Evolutionary conservation across 1,140 invertebrate species (phyloP).

Genomic region (Stratiolaelaps scimitus): DNA sequence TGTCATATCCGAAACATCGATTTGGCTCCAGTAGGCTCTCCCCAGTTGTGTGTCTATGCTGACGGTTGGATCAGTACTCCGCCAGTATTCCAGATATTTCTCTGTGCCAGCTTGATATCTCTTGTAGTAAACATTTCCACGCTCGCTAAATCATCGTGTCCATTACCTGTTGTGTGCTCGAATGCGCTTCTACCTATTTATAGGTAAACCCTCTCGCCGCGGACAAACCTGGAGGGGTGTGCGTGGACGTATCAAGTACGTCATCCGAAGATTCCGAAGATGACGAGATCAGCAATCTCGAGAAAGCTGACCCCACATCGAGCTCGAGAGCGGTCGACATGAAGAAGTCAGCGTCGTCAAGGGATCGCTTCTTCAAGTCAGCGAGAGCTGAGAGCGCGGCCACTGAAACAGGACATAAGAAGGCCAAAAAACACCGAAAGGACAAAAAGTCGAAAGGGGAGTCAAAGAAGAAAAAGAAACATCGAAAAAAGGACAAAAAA

Average conservation of each 20-base stretch:
- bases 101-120: no score
- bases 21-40: no score
- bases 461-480: background rate
- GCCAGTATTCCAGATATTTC: no score
- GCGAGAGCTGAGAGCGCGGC: no score
- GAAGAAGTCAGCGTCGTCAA: background rate
- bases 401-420: background rate
- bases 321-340: slow-evolving; percentile 1
- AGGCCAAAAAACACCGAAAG: slow-evolving; percentile 14
- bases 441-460: background rate
- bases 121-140: no score
- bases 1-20: no score
- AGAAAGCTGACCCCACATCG: background rate
- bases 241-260: slow-evolving; percentile 25
- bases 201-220: slow-evolving; percentile 7
- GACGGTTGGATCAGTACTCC: no score
- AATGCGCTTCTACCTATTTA: background rate
- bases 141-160: no score
- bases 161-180: no score
- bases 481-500: background rate
- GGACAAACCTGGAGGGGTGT: background rate
- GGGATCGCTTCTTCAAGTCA: no score
- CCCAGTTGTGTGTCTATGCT: no score
- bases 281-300: background rate
- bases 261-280: slow-evolving; percentile 2